These are phyloP conservation scores for Incurvaria masculella DNA, from an alignment of 2,888 invertebrate genomes.

Conservation along the genomic window DNA sequence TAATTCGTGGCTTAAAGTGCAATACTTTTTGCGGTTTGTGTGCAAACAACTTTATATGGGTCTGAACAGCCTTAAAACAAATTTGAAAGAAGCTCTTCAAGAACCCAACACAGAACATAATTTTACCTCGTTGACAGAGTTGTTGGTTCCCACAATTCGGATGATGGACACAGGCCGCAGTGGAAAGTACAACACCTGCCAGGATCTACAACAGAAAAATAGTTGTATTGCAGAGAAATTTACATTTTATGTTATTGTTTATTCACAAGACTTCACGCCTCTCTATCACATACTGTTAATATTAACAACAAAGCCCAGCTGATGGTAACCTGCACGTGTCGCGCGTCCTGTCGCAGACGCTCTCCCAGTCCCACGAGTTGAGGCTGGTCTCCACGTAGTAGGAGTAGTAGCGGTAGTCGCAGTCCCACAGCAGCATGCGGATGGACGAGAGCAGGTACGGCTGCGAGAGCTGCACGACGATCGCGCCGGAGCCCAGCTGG, in stretches of 20 bases:
- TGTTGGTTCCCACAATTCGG: slow-evolving; percentile 92
- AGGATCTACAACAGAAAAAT: slow-evolving; percentile 63
- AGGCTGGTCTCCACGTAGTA: slow-evolving; percentile 95
- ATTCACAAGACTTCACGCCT: too few relatives aligned
- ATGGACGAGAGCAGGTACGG: slow-evolving; percentile 91
- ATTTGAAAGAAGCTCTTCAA: too few relatives aligned
- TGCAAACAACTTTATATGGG: too few relatives aligned
- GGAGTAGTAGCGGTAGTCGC: slow-evolving; percentile 91
- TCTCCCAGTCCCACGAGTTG: slow-evolving; percentile 90
- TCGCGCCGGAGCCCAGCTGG: slow-evolving; percentile 91
- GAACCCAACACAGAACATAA: too few relatives aligned
- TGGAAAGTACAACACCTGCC: slow-evolving; percentile 89
- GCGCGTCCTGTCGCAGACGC: slow-evolving; percentile 82
- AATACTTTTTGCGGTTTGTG: too few relatives aligned
- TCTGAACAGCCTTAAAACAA: too few relatives aligned
- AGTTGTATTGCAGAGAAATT: too few relatives aligned
- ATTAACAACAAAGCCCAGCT: too few relatives aligned
- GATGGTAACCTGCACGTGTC: slow-evolving; percentile 70
- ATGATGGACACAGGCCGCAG: slow-evolving; percentile 89
- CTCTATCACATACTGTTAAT: too few relatives aligned
- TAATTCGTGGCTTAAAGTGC: too few relatives aligned
- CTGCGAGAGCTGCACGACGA: slow-evolving; percentile 93
- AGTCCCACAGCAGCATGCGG: slow-evolving; percentile 95
- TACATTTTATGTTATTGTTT: too few relatives aligned
- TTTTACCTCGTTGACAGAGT: slow-evolving; percentile 97